Base-by-base conservation (phyloP, 2,888 invertebrate species). In the Lasioglossum leucozonium region DNA sequence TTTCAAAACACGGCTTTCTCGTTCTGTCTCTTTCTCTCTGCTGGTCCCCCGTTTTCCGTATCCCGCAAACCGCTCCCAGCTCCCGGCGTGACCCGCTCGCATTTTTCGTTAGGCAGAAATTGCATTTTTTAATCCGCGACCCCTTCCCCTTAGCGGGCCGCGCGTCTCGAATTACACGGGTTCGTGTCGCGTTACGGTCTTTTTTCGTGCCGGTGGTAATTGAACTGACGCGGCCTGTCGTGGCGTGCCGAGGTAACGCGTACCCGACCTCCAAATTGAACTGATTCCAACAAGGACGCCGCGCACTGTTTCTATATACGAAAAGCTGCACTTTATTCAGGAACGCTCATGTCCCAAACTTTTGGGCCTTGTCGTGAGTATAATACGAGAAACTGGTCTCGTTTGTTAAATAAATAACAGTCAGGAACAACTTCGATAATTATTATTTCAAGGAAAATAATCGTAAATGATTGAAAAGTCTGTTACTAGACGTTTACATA, bases 1-100 rank as follows among this genome's bases (percentile, higher is more conserved):
- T 94, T 94, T 94, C 91, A 92, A 91, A 93, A 91, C 92, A 91
- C 85, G 85, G 75, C 34, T 74, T 65, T 69, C 67, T 67, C 83
- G 18, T 74, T 77, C 76, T 37, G 65, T 30, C 78, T 51, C 0
- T 30, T 30, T 6, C 30, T 26, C 67, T 69, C 72, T 58, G 75
- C 1, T 22, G 69, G 75, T 72, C 55, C 51, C 58, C 26, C 74
- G 84, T 81, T 72, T 71, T 75, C 72, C 16, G 22, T 37, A 37
- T 11, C 62, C 55, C 11, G 55, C 55, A n/a, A n/a, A 55, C n/a
- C 55, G 55, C 51, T 34, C 16, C 16, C 16, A 18, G 62, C 62
- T 62, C 62, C 62, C 18, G 65, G 65, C 37, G 18, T 26, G n/a
- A n/a, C 44, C 18, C 6, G 42, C 58, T 88, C 82, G 86, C 86